Evolutionary conservation across 1,140 invertebrate species (phyloP), one percentile per base, ranked within the genome.

Genomic region (Ephestia elutella): DNA sequence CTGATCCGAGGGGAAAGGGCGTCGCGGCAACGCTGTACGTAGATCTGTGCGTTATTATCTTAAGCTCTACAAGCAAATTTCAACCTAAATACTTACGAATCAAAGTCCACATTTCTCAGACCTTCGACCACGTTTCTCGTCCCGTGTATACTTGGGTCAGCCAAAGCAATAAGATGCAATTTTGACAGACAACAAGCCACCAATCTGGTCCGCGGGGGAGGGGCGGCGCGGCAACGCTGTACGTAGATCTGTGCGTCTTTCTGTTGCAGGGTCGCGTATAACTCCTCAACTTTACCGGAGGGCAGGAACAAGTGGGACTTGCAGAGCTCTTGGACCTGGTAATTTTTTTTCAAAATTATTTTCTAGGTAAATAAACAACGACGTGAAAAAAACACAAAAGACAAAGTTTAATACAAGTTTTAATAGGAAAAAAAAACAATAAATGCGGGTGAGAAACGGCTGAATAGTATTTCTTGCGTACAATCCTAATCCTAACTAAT

Each of bases 201-300:
- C 57, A 86, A 71, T 38, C 95, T 91, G 0, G 94, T 95, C 57
- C 96, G 90, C 63, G 93, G 91, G 69, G 80, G 74, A 66, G 82
- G 77, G 73, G 84, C 75, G 65, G 84, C 76, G 59, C 80, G 73
- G 30, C 73, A 97, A 2, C 86, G 90, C 78, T 98, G 95, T 35
- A 99, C 94, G 86, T 99, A 99, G 66, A 99, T 98, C 74, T 98
- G 95, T 0, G 96, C 94, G 82, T 97, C 98, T 77, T 96, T 97
- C 62, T 95, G 95, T 13, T 93, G 93, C 58, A 98, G 89, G 70
- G 93, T 95, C 0, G 92, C 91, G 78, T 97, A 96, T 0, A 99
- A 88, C 73, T 98, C 96, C 63, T 99, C 96, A 1, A 98, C 93
- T 82, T 96, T 96, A 10, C 92, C 94, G 2, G 94, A 92, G 0